Evolutionary conservation across 1,140 invertebrate genomes (phyloP).

Genomic region (Solenopsis fugax): DNA sequence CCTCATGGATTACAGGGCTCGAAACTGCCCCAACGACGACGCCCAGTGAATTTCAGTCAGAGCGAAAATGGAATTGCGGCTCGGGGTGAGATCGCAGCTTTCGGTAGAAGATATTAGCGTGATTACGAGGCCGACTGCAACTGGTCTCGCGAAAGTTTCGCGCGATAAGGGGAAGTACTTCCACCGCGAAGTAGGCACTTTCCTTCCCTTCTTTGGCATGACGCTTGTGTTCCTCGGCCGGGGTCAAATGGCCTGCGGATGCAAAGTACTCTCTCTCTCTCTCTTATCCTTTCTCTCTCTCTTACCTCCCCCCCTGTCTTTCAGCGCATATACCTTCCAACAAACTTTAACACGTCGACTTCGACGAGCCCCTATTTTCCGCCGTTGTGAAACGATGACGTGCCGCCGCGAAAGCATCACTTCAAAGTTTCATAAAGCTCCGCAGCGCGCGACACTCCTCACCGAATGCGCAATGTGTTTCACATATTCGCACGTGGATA

Average conservation of each 20-base stretch:
- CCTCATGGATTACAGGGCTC: conserved; percentile 30
- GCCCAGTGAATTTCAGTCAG: conserved; percentile 28
- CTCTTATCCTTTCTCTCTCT: background rate
- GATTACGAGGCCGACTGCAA: conserved; percentile 62
- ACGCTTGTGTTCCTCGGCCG: conserved; percentile 32
- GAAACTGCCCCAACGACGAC: conserved; percentile 41
- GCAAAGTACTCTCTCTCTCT: conserved; percentile 56
- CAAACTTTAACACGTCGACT: conserved; percentile 59
- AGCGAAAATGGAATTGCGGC: conserved; percentile 5
- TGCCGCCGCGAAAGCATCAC: conserved; percentile 47
- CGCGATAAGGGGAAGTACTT: conserved; percentile 49
- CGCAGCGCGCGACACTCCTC: conserved; percentile 16
- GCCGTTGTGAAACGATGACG: conserved; percentile 12
- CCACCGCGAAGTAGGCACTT: conserved; percentile 54
- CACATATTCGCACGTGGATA: conserved; percentile 42
- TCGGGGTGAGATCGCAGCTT: conserved; percentile 39
- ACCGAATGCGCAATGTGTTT: conserved; percentile 38
- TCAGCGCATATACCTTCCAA: conserved; percentile 48
- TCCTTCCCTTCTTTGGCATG: conserved; percentile 53
- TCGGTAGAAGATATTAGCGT: conserved; percentile 58
- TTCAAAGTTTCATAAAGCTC: conserved; percentile 59
- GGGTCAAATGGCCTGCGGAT: conserved; percentile 64
- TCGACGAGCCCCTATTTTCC: conserved; percentile 40
- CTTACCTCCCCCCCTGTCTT: background rate
- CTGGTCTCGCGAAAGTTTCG: conserved; percentile 63